Conservation (phyloP, 2,797 vertebrate species). For the Cyclura pinguis region DNA sequence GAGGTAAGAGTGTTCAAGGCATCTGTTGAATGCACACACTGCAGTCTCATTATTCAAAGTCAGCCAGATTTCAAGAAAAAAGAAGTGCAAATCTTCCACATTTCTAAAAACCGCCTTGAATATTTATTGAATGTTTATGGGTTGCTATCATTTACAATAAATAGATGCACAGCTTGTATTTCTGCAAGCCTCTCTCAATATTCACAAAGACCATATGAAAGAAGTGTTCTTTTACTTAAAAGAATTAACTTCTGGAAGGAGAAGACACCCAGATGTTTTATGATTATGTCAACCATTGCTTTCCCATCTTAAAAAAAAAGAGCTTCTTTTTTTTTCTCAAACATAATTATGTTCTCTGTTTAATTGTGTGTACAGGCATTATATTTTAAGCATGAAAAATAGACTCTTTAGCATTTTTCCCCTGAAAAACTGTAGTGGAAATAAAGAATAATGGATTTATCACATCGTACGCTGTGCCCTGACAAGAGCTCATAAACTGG, state of each 20-base stretch:
- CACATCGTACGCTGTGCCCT: constrained; percentile 52
- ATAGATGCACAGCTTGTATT: constrained; percentile 10
- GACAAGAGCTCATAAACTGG: constrained; percentile 42
- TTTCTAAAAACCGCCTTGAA: no score
- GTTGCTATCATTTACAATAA: constrained; percentile 4
- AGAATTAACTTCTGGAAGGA: constrained; percentile 46
- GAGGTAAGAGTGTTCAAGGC: no score
- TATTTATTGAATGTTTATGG: background rate
- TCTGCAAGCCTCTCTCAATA: constrained; percentile 21
- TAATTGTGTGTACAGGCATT: constrained; percentile 31
- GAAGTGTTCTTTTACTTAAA: constrained; percentile 10
- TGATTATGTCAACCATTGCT: constrained; percentile 3
- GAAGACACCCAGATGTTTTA: constrained; percentile 37
- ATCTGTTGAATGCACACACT: no score
- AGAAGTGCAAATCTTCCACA: no score
- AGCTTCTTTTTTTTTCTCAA: constrained; percentile 41
- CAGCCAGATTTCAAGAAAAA: no score
- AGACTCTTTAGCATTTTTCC: constrained; percentile 57
- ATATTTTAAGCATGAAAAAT: constrained; percentile 64
- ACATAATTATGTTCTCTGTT: constrained; percentile 45
- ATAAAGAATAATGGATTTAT: constrained; percentile 35
- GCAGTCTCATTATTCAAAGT: no score
- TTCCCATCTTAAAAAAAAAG: constrained; percentile 44
- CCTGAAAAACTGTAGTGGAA: constrained; percentile 64
- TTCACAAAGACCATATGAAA: background rate